A percentile compares a stretch with the other conserved stretches of the same genome.
These are phyloP conservation scores for Lepidurus packardi DNA, from an alignment of 1,140 invertebrate genomes.

Conservation along the genomic window DNA sequence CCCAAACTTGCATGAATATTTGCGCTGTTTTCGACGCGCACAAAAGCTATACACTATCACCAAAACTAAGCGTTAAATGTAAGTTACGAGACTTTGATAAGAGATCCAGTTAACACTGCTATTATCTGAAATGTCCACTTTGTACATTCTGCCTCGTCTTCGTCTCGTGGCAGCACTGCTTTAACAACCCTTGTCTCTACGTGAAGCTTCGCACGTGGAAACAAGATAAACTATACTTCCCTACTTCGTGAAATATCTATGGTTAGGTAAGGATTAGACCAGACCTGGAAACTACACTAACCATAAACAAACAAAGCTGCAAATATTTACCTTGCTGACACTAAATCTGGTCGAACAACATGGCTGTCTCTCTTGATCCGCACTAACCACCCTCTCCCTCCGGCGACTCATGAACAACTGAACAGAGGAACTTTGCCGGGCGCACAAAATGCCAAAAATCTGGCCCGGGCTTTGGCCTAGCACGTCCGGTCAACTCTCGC, in stretches of 20 bases:
- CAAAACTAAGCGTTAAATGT: background rate
- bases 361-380: background rate
- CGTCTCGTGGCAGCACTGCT: background rate
- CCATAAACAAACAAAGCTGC: background rate
- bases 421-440: background rate
- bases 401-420: background rate
- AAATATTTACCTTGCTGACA: background rate
- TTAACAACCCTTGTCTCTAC: background rate
- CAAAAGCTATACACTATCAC: background rate
- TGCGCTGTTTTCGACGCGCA: background rate
- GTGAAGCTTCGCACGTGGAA: background rate
- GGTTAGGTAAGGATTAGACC: too few relatives aligned
- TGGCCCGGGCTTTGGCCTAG: constrained; percentile 12
- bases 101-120: background rate
- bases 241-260: too few relatives aligned
- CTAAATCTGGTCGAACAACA: background rate
- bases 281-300: background rate
- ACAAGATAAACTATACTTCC: background rate
- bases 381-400: background rate
- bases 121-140: background rate
- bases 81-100: background rate
- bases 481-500: background rate
- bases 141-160: background rate
- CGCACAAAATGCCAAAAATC: constrained; percentile 19
- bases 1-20: background rate